phyloP scores from a whole-genome alignment of 2,797 vertebrate species.

The Molossus alvarezi region DNA sequence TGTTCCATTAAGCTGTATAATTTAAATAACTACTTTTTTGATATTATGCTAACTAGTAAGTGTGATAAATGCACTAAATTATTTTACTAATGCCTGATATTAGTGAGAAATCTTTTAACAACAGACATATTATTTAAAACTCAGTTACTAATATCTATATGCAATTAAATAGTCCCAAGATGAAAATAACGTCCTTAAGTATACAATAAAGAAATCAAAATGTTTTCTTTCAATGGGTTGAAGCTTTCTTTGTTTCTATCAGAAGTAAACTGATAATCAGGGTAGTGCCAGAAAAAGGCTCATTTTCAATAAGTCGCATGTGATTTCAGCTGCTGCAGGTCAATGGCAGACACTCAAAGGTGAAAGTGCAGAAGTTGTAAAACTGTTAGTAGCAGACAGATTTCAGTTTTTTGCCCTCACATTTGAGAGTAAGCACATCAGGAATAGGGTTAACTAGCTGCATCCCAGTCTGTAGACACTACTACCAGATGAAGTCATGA shows the following conservation, averaged over 20 bases:
- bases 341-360: conserved; percentile 68
- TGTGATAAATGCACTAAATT: not conserved
- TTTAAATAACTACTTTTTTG: conserved; percentile 48
- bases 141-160: conserved; percentile 19
- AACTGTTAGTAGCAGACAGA: conserved; percentile 71
- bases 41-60: not conserved
- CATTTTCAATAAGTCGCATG: conserved; percentile 73
- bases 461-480: not conserved
- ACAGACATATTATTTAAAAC: conserved; percentile 19
- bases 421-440: not conserved
- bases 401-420: conserved; percentile 71
- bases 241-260: conserved; percentile 37
- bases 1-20: not conserved
- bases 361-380: conserved; percentile 76
- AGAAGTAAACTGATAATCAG: conserved; percentile 56
- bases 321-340: conserved; percentile 73
- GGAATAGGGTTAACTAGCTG: conserved; percentile 53
- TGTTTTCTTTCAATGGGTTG: not conserved
- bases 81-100: not conserved
- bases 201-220: conserved; percentile 46
- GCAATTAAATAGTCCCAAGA: not conserved
- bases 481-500: not conserved
- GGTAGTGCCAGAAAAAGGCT: conserved; percentile 17
- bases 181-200: not conserved
- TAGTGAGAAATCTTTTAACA: conserved; percentile 39